phyloP scores from a whole-genome alignment of 2,113 vertebrate genomes.

The Junco hyemalis region DNA sequence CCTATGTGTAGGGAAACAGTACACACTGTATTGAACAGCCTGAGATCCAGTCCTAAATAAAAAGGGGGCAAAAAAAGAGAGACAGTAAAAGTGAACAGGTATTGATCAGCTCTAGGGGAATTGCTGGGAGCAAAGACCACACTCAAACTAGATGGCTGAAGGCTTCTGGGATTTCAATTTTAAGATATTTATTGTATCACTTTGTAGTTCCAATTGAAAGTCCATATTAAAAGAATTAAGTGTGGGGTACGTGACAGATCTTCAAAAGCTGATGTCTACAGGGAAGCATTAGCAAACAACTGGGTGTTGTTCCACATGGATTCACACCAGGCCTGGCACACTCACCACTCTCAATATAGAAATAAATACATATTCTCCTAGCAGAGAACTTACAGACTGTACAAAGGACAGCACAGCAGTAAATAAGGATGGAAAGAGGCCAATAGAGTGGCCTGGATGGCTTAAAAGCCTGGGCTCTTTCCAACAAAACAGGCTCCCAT shows the following conservation, averaged over 20 bases:
- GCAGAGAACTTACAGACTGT: background rate
- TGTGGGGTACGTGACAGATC: background rate
- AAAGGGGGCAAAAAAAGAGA: background rate
- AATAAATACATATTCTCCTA: background rate
- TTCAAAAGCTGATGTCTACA: background rate
- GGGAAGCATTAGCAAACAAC: background rate
- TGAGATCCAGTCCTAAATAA: background rate
- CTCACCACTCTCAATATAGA: background rate
- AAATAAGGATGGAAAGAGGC: background rate
- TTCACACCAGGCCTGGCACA: background rate
- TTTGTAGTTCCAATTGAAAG: background rate
- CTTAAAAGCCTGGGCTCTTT: background rate
- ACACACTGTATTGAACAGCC: fast-evolving
- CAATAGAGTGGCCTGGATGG: background rate
- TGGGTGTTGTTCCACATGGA: background rate
- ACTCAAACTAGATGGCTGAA: background rate
- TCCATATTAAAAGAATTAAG: background rate
- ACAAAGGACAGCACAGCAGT: background rate
- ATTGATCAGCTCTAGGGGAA: background rate
- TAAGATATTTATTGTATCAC: background rate
- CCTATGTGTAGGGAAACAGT: background rate
- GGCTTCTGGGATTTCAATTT: background rate
- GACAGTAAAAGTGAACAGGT: background rate
- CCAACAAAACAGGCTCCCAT: background rate
- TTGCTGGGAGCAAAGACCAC: background rate